Evolutionary conservation across 2,113 vertebrate species (phyloP).

Genomic region (Hepsetus odoe): DNA sequence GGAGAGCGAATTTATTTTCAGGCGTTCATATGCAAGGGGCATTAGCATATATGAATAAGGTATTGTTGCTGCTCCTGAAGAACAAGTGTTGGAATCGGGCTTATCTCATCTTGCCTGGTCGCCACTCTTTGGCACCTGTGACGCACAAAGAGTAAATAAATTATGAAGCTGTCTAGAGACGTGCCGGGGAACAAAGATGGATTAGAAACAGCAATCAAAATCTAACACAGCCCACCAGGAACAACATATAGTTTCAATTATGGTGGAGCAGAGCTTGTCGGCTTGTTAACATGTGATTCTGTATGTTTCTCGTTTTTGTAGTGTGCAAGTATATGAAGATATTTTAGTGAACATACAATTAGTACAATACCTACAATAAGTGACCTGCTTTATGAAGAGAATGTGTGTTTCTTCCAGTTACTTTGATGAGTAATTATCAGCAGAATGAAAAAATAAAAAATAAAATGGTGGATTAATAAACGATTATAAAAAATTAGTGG

Average conservation of each 20-base stretch:
- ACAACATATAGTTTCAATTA: conserved; percentile 32
- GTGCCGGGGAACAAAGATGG: conserved; percentile 55
- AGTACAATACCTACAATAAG: no score
- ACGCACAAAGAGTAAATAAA: conserved; percentile 63
- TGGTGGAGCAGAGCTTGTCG: conserved; percentile 46
- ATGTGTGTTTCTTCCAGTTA: background rate
- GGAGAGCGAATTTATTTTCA: background rate
- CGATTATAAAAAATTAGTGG: background rate
- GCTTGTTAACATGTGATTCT: conserved; percentile 59
- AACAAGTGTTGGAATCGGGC: conserved; percentile 2
- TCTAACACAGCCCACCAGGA: conserved; percentile 48
- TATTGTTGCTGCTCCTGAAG: conserved; percentile 13
- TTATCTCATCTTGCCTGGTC: conserved; percentile 31
- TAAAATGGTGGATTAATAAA: background rate
- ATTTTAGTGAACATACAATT: background rate
- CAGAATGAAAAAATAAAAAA: conserved; percentile 1
- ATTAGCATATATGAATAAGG: conserved; percentile 22
- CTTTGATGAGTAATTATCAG: background rate
- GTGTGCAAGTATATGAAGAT: conserved; percentile 14
- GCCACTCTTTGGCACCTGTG: conserved; percentile 55
- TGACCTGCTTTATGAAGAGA: background rate
- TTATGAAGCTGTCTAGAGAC: conserved; percentile 65
- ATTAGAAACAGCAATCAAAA: conserved; percentile 65
- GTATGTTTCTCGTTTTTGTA: conserved; percentile 50
- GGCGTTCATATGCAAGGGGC: background rate